Percentiles rank a stretch among this genome's conserved stretches.
Conservation (phyloP, 2,113 vertebrate genomes). For the Accipiter cooperii region DNA sequence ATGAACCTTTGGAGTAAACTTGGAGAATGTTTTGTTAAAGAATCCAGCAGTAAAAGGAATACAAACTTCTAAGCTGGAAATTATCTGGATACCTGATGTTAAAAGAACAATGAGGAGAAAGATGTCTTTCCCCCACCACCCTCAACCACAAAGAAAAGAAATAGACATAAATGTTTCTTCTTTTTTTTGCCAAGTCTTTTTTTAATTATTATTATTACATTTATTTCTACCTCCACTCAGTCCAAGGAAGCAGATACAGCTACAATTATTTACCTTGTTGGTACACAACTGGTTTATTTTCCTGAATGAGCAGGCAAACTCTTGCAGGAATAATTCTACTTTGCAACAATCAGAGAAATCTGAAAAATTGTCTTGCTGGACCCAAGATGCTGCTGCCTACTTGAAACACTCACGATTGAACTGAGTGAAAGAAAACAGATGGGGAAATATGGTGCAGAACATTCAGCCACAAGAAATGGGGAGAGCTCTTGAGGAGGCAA, state of each 20-base stretch:
- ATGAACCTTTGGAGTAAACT: not conserved
- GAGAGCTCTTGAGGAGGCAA: not conserved
- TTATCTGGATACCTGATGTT: not conserved
- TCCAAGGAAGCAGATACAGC: not conserved
- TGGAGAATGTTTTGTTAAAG: not conserved
- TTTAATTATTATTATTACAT: too few species aligned
- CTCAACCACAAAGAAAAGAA: not conserved
- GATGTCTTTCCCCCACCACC: not conserved
- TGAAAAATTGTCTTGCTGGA: not conserved
- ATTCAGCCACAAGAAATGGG: not conserved
- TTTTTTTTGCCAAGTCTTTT: not conserved
- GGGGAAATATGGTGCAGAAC: not conserved
- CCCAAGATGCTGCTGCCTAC: not conserved
- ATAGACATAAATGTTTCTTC: not conserved
- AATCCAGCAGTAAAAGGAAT: not conserved
- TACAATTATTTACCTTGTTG: not conserved
- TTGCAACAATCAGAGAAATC: not conserved
- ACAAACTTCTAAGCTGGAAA: not conserved
- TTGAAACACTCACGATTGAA: not conserved
- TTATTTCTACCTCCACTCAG: not conserved
- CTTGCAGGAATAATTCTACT: not conserved
- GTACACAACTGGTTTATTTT: not conserved
- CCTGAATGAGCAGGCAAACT: not conserved
- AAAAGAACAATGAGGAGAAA: not conserved
- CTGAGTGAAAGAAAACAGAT: not conserved